These are phyloP conservation scores for Axinella damicornis DNA, from an alignment of 37 sponge, comb jelly and placozoan species.

Conservation along the genomic window DNA sequence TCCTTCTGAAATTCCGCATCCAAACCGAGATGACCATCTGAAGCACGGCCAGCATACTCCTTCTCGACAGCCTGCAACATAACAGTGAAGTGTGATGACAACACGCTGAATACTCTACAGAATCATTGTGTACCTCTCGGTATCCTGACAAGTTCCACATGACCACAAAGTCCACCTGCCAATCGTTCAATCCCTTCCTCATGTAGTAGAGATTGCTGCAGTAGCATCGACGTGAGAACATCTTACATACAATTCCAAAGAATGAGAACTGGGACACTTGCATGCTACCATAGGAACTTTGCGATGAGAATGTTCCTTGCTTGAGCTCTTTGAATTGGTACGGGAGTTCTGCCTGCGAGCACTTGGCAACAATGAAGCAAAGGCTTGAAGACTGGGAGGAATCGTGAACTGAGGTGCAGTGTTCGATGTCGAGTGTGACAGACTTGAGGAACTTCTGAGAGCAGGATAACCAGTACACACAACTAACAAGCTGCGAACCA, in stretches of 20 bases:
- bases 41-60: no score
- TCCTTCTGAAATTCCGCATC: background rate
- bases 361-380: background rate
- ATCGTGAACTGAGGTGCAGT: background rate
- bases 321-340: background rate
- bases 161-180: no score
- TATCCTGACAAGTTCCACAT: no score
- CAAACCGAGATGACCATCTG: no score
- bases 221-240: background rate
- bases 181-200: no score
- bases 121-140: no score
- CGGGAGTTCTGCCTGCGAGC: background rate
- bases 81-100: no score
- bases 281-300: background rate
- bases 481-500: background rate
- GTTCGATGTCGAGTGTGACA: background rate
- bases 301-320: background rate
- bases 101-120: no score
- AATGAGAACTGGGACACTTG: background rate
- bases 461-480: background rate
- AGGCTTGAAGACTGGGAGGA: background rate
- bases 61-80: no score
- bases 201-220: no score
- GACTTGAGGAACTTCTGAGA: background rate
- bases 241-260: background rate